Conservation (phyloP, 2,888 invertebrate species). For the Anarsia innoxiella region DNA sequence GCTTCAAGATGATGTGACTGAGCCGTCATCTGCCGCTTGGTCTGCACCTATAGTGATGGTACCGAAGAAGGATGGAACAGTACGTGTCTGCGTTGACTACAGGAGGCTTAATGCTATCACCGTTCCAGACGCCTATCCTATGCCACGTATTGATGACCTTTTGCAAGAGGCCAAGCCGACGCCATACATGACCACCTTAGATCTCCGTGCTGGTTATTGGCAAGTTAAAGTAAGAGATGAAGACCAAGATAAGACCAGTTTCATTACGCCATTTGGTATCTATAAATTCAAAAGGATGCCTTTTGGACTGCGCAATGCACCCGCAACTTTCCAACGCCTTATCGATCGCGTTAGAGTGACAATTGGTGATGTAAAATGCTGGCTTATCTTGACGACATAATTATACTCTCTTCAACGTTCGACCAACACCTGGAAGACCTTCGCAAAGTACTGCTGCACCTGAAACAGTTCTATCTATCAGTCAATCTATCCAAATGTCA, state of each 20-base stretch:
- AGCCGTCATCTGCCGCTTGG: background rate
- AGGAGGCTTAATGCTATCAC: conserved; percentile 15
- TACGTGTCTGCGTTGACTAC: conserved; percentile 8
- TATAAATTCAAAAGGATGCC: conserved; percentile 34
- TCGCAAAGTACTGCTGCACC: conserved; percentile 17
- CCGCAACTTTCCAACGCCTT: conserved; percentile 22
- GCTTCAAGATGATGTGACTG: conserved; percentile 5
- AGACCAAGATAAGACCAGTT: conserved; percentile 31
- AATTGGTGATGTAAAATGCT: conserved; percentile 13
- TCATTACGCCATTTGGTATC: conserved; percentile 33
- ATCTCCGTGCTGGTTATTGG: conserved; percentile 36
- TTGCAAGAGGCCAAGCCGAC: conserved; percentile 28
- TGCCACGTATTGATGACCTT: conserved; percentile 23
- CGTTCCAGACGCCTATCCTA: conserved; percentile 16
- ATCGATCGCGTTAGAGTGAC: conserved; percentile 17
- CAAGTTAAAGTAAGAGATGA: conserved; percentile 27
- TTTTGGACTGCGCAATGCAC: conserved; percentile 24
- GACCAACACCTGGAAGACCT: conserved; percentile 25
- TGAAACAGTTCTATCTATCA: conserved; percentile 20
- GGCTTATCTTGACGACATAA: conserved; percentile 30
- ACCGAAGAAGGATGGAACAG: conserved; percentile 17
- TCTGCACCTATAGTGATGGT: conserved; percentile 20
- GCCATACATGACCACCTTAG: conserved; percentile 30
- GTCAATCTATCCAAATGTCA: conserved; percentile 23
- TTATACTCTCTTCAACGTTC: conserved; percentile 24